A percentile compares a stretch with the other conserved stretches of the same genome.
phyloP scores from a whole-genome alignment of 2,797 vertebrate genomes.

The Macropodus opercularis region DNA sequence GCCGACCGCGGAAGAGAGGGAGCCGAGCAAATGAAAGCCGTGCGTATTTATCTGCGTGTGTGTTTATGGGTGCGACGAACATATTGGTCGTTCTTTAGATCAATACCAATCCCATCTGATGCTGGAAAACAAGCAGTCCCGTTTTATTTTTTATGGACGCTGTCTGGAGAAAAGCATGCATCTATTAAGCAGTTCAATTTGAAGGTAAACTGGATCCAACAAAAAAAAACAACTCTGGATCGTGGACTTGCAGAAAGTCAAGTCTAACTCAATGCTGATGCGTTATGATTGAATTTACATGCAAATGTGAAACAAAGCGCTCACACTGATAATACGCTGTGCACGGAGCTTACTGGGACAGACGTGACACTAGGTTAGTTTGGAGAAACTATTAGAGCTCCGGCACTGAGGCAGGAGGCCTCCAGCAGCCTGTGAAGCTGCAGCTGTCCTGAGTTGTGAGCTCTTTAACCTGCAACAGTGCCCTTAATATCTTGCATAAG shows the following conservation, averaged over 20 bases:
- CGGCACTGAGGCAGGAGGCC: no score
- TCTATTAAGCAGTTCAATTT: not conserved
- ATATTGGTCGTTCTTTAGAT: not conserved
- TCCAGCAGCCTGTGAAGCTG: no score
- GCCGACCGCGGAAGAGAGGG: not conserved
- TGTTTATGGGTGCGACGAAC: no score
- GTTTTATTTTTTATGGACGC: not conserved
- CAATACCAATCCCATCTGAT: not conserved
- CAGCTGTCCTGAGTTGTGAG: no score
- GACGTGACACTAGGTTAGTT: no score
- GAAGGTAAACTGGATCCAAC: not conserved
- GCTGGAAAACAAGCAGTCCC: not conserved
- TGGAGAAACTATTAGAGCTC: no score
- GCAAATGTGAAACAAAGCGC: not conserved
- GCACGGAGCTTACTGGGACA: no score
- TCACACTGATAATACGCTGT: no score
- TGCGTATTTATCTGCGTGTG: not conserved
- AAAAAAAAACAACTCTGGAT: not conserved
- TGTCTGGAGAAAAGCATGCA: not conserved
- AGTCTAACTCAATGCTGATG: slow-evolving; percentile 7
- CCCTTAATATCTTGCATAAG: no score
- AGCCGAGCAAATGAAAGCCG: not conserved
- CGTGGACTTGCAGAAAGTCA: not conserved
- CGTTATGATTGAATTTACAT: not conserved
- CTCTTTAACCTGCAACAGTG: no score